phyloP scores from a whole-genome alignment of 1,140 invertebrate genomes.

The Medauroidea extradentata region DNA sequence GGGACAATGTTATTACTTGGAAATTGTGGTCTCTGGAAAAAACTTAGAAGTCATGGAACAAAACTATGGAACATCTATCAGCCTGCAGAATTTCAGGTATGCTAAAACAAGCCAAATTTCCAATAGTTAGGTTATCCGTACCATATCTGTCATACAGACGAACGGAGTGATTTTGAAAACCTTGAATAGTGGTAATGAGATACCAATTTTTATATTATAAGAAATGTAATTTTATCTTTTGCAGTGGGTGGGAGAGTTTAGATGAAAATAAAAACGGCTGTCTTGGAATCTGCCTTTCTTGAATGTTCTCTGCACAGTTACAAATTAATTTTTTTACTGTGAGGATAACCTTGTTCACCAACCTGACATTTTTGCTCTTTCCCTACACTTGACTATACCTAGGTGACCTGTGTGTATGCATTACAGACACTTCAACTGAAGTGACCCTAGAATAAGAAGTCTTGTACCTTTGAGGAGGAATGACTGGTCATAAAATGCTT shows the following conservation, averaged over 20 bases:
- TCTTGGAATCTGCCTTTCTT: slow-evolving; percentile 14
- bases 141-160: too few relatives aligned
- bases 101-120: slow-evolving; percentile 25
- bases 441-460: slow-evolving; percentile 23
- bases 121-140: slow-evolving; percentile 21
- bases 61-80: not conserved
- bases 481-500: slow-evolving; percentile 16
- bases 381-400: too few relatives aligned
- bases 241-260: not conserved
- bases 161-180: too few relatives aligned
- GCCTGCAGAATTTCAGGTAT: slow-evolving; percentile 27
- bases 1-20: too few relatives aligned
- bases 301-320: slow-evolving; percentile 26
- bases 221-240: too few relatives aligned
- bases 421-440: slow-evolving; percentile 22
- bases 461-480: slow-evolving; percentile 21
- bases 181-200: too few relatives aligned
- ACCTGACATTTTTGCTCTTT: not conserved
- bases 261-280: slow-evolving; percentile 22
- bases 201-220: too few relatives aligned
- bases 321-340: slow-evolving; percentile 24
- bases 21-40: slow-evolving; percentile 5
- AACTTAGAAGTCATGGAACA: too few relatives aligned
- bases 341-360: slow-evolving; percentile 25
- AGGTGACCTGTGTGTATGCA: slow-evolving; percentile 16